Base-by-base conservation (phyloP, 2,888 invertebrate genomes). In the Digitonthophagus gazella region DNA sequence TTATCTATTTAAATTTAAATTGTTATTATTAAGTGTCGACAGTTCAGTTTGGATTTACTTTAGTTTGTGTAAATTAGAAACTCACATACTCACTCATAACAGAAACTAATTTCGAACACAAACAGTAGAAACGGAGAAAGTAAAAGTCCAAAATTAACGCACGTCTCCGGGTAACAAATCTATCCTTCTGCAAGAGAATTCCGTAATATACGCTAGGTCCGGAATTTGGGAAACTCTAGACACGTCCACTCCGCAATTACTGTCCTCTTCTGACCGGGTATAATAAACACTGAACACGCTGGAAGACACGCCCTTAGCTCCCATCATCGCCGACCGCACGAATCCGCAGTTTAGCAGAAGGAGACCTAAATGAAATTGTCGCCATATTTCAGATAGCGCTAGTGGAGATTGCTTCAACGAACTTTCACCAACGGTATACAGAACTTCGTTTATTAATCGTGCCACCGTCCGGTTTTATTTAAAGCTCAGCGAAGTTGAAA, bases 371-470 rank as follows among this genome's bases (percentile, higher is more conserved):
- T 67, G 69, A 72, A 73, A 76, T 74, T 76, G 75, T 75, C 76
- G 75, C 76, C 75, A 76, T 78, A 78, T 79, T 78, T 78, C 78
- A 79, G 78, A 80, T 78, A 78, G 78, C 73, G 75, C 75, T 74
- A 75, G 74, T 75, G 73, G 74, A 78, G 79, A 79, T 78, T 78
- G 76, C 76, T 44, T 44, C 61, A 20, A 72, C 72, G 76, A 79
- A 73, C 76, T 77, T 75, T 77, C 75, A 75, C 75, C 3, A 44
- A 44, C 28, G 28, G 28, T 44, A 44, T 11, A 44, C 28, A 56
- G 77, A 79, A 80, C 78, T 79, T 79, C 79, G 77, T 79, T 80
- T 80, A 79, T 79, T 79, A 80, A 80, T 79, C 78, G 78, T 77
- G 75, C 76, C 76, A 77, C 76, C 75, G 75, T 76, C 75, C 73